Conservation (phyloP, 2,797 vertebrate genomes). For the Falco novaeseelandiae region DNA sequence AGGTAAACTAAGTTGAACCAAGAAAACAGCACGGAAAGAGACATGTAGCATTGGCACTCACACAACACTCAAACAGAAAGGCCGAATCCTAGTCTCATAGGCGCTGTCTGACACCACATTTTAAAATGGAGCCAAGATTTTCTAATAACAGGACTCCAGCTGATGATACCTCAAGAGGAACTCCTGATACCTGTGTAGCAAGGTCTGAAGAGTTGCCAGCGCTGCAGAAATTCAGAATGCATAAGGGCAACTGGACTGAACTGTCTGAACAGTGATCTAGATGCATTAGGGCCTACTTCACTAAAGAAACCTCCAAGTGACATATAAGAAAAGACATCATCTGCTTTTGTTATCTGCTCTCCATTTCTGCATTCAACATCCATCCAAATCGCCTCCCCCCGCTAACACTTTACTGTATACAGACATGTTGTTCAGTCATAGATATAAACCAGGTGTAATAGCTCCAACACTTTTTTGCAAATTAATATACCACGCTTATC, state of each 20-base stretch:
- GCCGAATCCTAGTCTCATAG: fast-evolving
- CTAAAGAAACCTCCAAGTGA: not conserved
- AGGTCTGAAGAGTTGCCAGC: not conserved
- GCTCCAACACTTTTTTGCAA: not conserved
- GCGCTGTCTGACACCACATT: fast-evolving
- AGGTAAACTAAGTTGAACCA: not conserved
- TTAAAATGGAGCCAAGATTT: not conserved
- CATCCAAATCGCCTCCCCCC: not conserved
- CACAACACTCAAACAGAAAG: not conserved
- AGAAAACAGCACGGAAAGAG: not conserved
- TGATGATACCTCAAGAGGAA: not conserved
- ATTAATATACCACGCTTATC: not conserved
- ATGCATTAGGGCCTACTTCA: not conserved
- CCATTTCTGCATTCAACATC: not conserved
- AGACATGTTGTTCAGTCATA: not conserved
- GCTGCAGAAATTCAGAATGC: not conserved
- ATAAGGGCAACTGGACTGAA: not conserved
- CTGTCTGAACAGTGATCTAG: fast-evolving
- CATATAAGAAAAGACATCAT: not conserved
- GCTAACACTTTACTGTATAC: not conserved
- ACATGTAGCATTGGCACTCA: fast-evolving
- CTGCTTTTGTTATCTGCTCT: not conserved
- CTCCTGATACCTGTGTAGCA: not conserved
- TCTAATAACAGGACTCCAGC: not conserved
- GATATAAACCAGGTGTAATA: not conserved